Conservation (phyloP, 2,797 vertebrate genomes). For the Buphagus erythrorhynchus region DNA sequence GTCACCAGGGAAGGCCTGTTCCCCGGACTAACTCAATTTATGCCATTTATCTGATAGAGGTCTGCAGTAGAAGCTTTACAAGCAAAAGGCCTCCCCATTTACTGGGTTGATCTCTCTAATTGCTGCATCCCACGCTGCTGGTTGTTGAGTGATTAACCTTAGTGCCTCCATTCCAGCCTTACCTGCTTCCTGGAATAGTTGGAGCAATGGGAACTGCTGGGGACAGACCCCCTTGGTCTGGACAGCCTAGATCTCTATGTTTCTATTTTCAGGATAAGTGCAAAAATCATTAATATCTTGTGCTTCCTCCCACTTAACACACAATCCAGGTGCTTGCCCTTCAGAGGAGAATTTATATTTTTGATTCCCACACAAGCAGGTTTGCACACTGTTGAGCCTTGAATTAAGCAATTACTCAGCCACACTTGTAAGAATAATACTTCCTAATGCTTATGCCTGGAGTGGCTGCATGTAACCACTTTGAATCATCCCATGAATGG, state of each 20-base stretch:
- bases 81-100: neutral
- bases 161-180: neutral
- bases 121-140: neutral
- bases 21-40: neutral
- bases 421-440: neutral
- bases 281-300: neutral
- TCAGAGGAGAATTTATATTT: conserved; percentile 12
- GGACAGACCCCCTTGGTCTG: fast-evolving
- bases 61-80: neutral
- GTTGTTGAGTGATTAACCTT: fast-evolving
- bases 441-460: neutral
- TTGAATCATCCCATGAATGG: neutral
- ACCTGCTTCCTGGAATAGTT: neutral
- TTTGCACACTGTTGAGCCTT: neutral
- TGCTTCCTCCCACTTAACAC: neutral
- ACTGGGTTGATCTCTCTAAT: neutral
- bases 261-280: neutral
- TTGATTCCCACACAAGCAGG: neutral
- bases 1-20: neutral
- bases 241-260: neutral
- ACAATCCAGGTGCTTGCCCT: neutral
- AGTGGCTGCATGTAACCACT: neutral
- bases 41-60: neutral
- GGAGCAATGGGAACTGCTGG: neutral
- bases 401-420: neutral